Conservation (phyloP, 2,888 invertebrate genomes). For the Phorcus lineatus region DNA sequence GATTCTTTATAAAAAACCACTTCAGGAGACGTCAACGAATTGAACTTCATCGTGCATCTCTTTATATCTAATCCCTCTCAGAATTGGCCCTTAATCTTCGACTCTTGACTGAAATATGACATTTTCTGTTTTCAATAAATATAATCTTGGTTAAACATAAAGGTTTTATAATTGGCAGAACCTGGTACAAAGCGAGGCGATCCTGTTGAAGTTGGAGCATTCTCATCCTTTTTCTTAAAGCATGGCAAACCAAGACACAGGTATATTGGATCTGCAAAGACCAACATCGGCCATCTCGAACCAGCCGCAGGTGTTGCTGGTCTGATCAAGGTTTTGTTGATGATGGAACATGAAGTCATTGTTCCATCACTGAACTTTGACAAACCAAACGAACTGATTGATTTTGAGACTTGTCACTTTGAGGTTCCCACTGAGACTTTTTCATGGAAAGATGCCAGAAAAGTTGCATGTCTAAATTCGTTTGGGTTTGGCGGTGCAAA, state of each 20-base stretch:
- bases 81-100: too few relatives aligned
- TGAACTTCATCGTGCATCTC: too few relatives aligned
- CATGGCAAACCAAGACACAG: neutral
- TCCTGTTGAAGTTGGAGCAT: conserved; percentile 53
- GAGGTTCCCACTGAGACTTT: conserved; percentile 29
- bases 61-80: too few relatives aligned
- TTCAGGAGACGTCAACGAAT: too few relatives aligned
- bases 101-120: conserved; percentile 36
- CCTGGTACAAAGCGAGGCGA: conserved; percentile 64
- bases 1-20: conserved; percentile 47
- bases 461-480: conserved; percentile 45
- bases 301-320: conserved; percentile 55
- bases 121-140: conserved; percentile 37
- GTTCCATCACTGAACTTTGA: conserved; percentile 51
- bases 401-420: conserved; percentile 37
- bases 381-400: conserved; percentile 43
- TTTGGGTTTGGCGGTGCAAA: conserved; percentile 63
- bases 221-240: conserved; percentile 47
- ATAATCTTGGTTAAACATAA: conserved; percentile 52
- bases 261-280: conserved; percentile 55
- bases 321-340: conserved; percentile 55
- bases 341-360: conserved; percentile 51
- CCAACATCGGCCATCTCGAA: conserved; percentile 59
- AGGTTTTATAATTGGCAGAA: conserved; percentile 41
- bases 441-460: conserved; percentile 38